Percentiles rank a stretch among this genome's conserved stretches.
Conservation (phyloP, 2,888 invertebrate species). For the Galerucella calmariensis region DNA sequence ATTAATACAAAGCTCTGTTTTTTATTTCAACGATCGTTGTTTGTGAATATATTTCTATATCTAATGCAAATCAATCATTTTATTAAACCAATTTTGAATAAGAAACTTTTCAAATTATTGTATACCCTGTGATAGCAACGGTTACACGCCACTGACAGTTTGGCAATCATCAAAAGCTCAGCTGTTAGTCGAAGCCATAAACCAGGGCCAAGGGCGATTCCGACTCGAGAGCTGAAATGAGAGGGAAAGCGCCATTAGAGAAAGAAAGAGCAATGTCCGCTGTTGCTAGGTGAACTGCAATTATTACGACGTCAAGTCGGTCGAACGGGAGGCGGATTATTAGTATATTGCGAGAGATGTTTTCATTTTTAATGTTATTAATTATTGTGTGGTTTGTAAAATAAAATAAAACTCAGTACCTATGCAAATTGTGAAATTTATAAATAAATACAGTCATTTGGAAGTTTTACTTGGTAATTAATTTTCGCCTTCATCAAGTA, state of each 20-base stretch:
- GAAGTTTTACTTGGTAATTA: too few species aligned
- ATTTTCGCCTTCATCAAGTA: too few species aligned
- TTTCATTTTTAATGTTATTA: neutral
- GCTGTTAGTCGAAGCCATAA: constrained; percentile 17
- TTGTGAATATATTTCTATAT: too few species aligned
- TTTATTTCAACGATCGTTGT: too few species aligned
- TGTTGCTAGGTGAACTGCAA: constrained; percentile 23
- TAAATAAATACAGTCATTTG: too few species aligned
- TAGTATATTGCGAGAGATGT: neutral
- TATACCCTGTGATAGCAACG: neutral
- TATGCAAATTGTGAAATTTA: too few species aligned
- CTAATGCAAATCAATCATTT: too few species aligned
- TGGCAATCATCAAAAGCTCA: constrained; percentile 20
- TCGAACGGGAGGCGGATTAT: constrained; percentile 4
- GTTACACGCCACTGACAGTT: constrained; percentile 14
- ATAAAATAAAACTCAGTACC: too few species aligned
- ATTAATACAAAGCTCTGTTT: too few species aligned
- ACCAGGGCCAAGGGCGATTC: constrained; percentile 20
- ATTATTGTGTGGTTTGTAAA: neutral
- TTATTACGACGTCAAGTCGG: constrained; percentile 9
- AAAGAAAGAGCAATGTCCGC: constrained; percentile 10
- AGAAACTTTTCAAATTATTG: neutral
- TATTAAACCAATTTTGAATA: too few species aligned
- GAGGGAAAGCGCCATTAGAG: constrained; percentile 16
- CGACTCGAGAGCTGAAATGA: constrained; percentile 9